A percentile compares a stretch with the other conserved stretches of the same genome.
Conservation (phyloP, 2,888 invertebrate species). For the Conops quadrifasciatus region DNA sequence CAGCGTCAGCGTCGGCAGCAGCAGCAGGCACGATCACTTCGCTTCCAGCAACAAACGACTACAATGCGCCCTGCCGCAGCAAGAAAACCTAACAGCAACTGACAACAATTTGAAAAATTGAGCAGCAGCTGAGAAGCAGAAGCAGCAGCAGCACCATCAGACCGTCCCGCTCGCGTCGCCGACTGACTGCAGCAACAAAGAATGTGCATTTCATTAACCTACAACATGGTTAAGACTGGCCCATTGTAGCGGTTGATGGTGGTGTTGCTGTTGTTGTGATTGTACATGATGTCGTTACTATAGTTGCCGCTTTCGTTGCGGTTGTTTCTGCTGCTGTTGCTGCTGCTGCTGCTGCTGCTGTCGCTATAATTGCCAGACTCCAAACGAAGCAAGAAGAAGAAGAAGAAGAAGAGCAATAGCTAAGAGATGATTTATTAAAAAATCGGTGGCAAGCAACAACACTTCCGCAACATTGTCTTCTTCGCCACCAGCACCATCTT, state of each 20-base stretch:
- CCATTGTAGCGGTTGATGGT: not conserved
- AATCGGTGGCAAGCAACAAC: constrained; percentile 23
- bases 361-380: not conserved
- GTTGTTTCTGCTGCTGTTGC: not conserved
- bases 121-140: not conserved
- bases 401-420: not conserved
- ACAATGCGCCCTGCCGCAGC: not conserved
- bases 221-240: constrained; percentile 22
- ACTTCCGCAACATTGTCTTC: constrained; percentile 11
- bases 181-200: constrained; percentile 19
- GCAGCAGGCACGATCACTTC: not conserved
- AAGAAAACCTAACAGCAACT: not conserved
- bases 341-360: not conserved
- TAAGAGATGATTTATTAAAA: constrained; percentile 25
- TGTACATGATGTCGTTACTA: not conserved
- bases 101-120: constrained; percentile 8
- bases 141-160: constrained; percentile 14
- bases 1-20: not conserved
- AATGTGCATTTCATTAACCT: constrained; percentile 35
- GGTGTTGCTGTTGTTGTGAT: not conserved
- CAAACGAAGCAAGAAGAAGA: not conserved
- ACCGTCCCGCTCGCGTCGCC: constrained; percentile 6
- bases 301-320: not conserved
- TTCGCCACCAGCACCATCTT: not conserved
- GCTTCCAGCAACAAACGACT: not conserved